Evolutionary conservation across 2,113 vertebrate genomes (phyloP).

Genomic region (Myxocyprinus asiaticus): DNA sequence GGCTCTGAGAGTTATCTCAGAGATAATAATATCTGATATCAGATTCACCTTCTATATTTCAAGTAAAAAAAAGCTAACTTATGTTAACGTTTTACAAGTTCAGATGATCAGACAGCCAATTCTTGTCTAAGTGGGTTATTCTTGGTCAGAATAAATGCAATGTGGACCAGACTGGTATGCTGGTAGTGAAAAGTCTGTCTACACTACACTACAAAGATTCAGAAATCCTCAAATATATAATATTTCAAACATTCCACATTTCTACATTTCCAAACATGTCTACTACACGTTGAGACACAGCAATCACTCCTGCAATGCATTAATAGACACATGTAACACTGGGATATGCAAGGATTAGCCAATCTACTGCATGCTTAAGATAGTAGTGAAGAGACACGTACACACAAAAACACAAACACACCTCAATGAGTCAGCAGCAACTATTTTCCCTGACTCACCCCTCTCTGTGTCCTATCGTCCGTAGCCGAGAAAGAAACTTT

Average conservation of each 20-base stretch:
- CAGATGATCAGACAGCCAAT: background rate
- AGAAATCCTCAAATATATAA: too few species aligned
- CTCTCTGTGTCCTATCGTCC: constrained; percentile 17
- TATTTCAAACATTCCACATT: too few species aligned
- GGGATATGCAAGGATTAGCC: constrained; percentile 6
- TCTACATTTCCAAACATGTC: background rate
- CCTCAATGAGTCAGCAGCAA: constrained; percentile 16
- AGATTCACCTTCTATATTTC: background rate
- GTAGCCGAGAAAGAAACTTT: background rate
- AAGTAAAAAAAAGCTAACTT: too few species aligned
- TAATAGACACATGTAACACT: background rate
- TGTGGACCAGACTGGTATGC: too few species aligned
- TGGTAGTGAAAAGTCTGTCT: too few species aligned
- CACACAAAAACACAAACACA: constrained; percentile 8
- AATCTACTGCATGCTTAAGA: constrained; percentile 17
- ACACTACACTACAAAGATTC: too few species aligned
- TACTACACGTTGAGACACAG: background rate
- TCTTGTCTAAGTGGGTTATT: too few species aligned
- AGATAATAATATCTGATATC: too few species aligned
- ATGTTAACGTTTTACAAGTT: background rate
- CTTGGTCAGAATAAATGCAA: too few species aligned
- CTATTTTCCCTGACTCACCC: constrained; percentile 7
- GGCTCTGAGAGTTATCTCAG: too few species aligned
- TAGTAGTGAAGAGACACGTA: constrained; percentile 1
- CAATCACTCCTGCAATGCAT: background rate